Percentiles rank a stretch among this genome's conserved stretches.
These are phyloP conservation scores for Agriotes lineatus DNA, from an alignment of 2,888 invertebrate genomes.

Conservation along the genomic window DNA sequence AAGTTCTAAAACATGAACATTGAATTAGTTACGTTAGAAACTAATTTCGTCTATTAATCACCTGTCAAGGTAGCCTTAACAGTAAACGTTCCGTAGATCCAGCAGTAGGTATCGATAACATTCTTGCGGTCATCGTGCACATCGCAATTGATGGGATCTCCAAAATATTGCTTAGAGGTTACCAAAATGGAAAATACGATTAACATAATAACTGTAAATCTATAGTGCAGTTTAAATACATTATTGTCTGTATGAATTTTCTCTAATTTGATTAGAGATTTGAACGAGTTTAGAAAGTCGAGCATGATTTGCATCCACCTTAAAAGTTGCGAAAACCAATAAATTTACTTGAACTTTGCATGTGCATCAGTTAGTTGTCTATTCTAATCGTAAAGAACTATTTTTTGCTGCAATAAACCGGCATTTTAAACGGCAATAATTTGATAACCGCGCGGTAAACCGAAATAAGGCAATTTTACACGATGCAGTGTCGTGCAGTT, in stretches of 20 bases:
- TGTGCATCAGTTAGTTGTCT: too few species aligned
- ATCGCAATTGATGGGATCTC: constrained; percentile 86
- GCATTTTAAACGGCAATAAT: too few species aligned
- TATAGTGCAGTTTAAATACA: constrained; percentile 81
- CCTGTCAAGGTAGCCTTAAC: constrained; percentile 66
- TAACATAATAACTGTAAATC: constrained; percentile 78
- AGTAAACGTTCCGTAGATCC: constrained; percentile 83
- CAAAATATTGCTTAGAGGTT: constrained; percentile 86
- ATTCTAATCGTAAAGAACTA: too few species aligned
- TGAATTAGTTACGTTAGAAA: too few species aligned
- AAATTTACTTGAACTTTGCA: too few species aligned
- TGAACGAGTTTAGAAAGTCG: constrained; percentile 76
- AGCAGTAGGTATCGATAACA: constrained; percentile 81
- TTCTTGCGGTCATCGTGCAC: constrained; percentile 70
- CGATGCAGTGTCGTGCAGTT: too few species aligned
- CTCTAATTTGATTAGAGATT: constrained; percentile 75
- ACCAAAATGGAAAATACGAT: constrained; percentile 80
- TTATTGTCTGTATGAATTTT: constrained; percentile 81
- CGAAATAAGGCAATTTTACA: too few species aligned
- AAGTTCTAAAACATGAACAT: too few species aligned
- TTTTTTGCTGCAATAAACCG: too few species aligned
- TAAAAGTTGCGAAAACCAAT: background rate
- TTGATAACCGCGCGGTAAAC: too few species aligned
- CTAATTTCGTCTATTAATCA: too few species aligned
- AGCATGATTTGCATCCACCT: constrained; percentile 67